Base-by-base conservation (phyloP, 2,113 vertebrate species). In the Lethenteron camtschaticum region DNA sequence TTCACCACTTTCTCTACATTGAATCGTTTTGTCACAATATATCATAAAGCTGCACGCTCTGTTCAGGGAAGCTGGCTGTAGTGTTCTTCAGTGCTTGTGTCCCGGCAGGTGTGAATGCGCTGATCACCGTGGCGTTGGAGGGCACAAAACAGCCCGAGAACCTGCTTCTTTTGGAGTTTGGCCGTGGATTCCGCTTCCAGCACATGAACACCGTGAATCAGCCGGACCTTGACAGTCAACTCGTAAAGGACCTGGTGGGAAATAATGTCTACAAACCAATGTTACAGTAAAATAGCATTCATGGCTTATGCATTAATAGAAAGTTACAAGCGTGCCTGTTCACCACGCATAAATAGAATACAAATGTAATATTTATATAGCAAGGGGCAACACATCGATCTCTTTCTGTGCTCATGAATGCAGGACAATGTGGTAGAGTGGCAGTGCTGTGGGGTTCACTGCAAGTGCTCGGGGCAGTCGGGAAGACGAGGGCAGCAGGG, bases 81-180 rank as follows among this genome's bases (percentile, higher is more conserved):
- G 41, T 41, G 41, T 41, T 41, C 1, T 41, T 41, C 41, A 41
- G 41, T 41, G 41, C 41, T 41, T 41, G 41, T 41, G 8, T 66
- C 24, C 24, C 10, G 10, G 24, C 63, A 66, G 63, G 63, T 66
- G 24, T 66, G n/a, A 24, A 66, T 66, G 63, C n/a, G 24, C 63
- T 66, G n/a, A 24, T 66, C n/a, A 66, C 63, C n/a, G 63, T 66
- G 63, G 63, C 63, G n/a, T 24, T 66, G n/a, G n/a, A 66, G 24
- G 63, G 24, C 24, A 16, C 24, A 9, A 24, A 24, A 66, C 63
- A 8, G n/a, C 9, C 63, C 10, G 41, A 66, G 63, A 66, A 66
- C 24, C 63, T 66, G 2, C 9, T 16, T 66, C 63, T 8, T 10
- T 16, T 66, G n/a, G 63, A 66, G 63, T 66, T 66, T 11, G 63